A percentile compares a stretch with the other conserved stretches of the same genome.
Conservation (phyloP, 1,140 invertebrate genomes). For the Caenorhabditis tropicalis region DNA sequence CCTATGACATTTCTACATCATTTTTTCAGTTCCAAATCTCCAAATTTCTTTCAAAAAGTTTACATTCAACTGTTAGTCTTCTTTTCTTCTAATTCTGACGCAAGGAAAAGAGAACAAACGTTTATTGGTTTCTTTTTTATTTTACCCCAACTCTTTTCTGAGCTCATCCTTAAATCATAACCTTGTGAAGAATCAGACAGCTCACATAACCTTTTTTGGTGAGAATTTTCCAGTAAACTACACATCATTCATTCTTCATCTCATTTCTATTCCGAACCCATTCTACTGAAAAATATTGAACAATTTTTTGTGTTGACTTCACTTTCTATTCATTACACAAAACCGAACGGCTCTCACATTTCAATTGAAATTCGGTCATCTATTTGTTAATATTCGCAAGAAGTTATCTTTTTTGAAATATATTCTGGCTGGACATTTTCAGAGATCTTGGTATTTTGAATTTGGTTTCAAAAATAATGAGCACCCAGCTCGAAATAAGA, state of each 20-base stretch:
- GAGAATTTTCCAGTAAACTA: not conserved
- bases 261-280: not conserved
- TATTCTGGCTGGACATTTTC: not conserved
- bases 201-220: not conserved
- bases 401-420: not conserved
- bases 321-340: not conserved
- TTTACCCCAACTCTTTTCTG: too few relatives aligned
- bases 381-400: not conserved
- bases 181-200: too few relatives aligned
- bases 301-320: not conserved
- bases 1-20: not conserved
- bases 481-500: not conserved
- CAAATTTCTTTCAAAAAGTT: not conserved
- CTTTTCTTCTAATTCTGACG: not conserved
- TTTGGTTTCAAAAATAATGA: not conserved
- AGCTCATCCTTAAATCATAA: too few relatives aligned
- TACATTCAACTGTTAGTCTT: not conserved
- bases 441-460: not conserved
- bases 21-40: not conserved
- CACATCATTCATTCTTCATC: not conserved
- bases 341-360: not conserved
- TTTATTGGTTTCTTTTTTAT: not conserved
- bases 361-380: not conserved
- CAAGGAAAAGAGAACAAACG: not conserved
- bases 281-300: not conserved